Evolutionary conservation across 2,113 vertebrate genomes (phyloP).

Genomic region (Corythoichthys intestinalis): DNA sequence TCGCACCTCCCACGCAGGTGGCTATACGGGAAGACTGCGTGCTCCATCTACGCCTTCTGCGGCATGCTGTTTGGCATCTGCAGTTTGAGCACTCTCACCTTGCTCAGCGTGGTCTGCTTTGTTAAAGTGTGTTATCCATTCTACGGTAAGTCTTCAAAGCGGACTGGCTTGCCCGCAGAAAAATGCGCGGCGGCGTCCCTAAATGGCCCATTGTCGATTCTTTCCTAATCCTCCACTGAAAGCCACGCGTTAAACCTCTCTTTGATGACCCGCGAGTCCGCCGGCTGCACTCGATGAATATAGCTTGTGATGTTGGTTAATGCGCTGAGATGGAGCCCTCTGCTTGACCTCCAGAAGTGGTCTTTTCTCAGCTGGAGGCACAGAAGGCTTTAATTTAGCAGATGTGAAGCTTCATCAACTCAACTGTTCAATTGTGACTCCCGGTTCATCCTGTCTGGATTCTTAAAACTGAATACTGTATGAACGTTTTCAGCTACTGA

Average conservation of each 20-base stretch:
- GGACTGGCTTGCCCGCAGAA: constrained; percentile 5
- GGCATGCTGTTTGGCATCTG: constrained; percentile 76
- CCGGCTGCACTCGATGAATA: constrained; percentile 26
- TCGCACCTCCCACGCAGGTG: constrained; percentile 60
- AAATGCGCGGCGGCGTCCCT: constrained; percentile 24
- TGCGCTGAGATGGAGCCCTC: constrained; percentile 12
- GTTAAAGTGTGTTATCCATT: constrained; percentile 76
- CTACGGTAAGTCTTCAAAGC: constrained; percentile 68
- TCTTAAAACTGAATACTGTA: background rate
- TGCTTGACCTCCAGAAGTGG: constrained; percentile 10
- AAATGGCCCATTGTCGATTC: constrained; percentile 45
- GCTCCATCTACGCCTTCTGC: constrained; percentile 77
- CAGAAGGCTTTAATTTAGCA: background rate
- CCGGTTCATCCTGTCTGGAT: background rate
- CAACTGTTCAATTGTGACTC: background rate
- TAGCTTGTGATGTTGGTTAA: constrained; percentile 43
- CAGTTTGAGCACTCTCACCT: constrained; percentile 74
- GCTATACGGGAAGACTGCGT: constrained; percentile 71
- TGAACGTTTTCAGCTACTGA: background rate
- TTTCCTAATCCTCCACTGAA: constrained; percentile 28
- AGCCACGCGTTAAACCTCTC: constrained; percentile 26
- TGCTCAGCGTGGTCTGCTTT: constrained; percentile 76
- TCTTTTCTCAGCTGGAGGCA: constrained; percentile 4
- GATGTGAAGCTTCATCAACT: background rate
- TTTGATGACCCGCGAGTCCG: constrained; percentile 45